Conservation (phyloP, 2,113 vertebrate species). For the Sporophila hypoxantha region DNA sequence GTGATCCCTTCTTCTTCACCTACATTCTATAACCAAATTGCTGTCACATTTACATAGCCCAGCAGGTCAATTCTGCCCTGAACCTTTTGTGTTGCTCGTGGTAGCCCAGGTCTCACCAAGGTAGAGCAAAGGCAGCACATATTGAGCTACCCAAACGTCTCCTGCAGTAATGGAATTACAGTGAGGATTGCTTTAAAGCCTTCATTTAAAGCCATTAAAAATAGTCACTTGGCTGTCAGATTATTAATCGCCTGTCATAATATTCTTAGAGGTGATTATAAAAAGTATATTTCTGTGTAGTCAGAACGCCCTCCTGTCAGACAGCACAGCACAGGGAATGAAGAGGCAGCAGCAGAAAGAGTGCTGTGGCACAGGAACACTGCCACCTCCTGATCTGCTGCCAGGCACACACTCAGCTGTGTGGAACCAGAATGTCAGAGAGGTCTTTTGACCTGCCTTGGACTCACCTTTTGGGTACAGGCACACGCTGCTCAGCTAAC, state of each 20-base stretch:
- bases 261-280: slow-evolving; percentile 34
- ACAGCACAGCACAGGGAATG: fast-evolving
- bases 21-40: not conserved
- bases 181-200: not conserved
- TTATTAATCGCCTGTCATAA: slow-evolving; percentile 40
- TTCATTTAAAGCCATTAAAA: slow-evolving; percentile 30
- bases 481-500: fast-evolving
- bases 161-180: not conserved
- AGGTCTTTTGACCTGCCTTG: fast-evolving
- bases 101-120: not conserved
- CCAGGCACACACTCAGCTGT: not conserved
- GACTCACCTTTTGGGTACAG: not conserved
- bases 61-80: not conserved
- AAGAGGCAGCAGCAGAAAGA: not conserved
- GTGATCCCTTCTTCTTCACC: not conserved
- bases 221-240: slow-evolving; percentile 42
- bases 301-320: slow-evolving; percentile 37
- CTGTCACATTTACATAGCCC: not conserved
- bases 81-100: not conserved
- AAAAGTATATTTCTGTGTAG: slow-evolving; percentile 24
- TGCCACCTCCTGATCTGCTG: slow-evolving; percentile 26
- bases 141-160: not conserved
- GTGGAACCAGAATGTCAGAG: not conserved
- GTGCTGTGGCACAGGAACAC: not conserved
- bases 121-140: not conserved